Evolutionary conservation across 2,888 invertebrate genomes (phyloP).

Genomic region (Deilephila elpenor): DNA sequence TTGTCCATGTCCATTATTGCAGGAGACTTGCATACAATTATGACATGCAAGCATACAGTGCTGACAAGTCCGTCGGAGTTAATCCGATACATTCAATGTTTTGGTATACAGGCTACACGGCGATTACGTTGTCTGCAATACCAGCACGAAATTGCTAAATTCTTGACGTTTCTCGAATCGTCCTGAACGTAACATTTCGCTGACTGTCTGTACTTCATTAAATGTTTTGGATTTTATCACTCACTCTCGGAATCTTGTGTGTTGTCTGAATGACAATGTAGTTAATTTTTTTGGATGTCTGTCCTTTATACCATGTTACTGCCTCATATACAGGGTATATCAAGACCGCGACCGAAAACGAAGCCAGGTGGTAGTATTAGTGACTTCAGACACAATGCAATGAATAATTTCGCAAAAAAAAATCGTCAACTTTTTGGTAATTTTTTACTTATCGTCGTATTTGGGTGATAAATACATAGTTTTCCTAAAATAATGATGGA

Average conservation of each 20-base stretch:
- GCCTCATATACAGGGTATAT: too few relatives aligned
- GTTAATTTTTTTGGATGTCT: neutral
- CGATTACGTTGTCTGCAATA: neutral
- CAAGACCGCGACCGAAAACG: too few relatives aligned
- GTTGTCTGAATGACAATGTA: too few relatives aligned
- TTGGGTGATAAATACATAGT: too few relatives aligned
- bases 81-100: neutral
- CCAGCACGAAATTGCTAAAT: conserved; percentile 6
- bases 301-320: neutral
- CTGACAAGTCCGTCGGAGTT: neutral
- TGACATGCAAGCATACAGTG: neutral
- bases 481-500: too few relatives aligned
- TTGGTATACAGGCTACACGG: neutral
- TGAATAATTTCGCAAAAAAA: too few relatives aligned
- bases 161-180: neutral
- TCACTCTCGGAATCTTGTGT: too few relatives aligned
- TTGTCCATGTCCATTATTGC: too few relatives aligned
- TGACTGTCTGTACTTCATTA: conserved; percentile 15
- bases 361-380: too few relatives aligned
- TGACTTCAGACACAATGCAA: too few relatives aligned
- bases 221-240: conserved; percentile 2
- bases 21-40: neutral
- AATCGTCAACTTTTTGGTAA: too few relatives aligned
- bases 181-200: neutral
- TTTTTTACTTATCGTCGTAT: too few relatives aligned